Evolutionary conservation across 2,888 invertebrate genomes (phyloP), one percentile per base, ranked within the genome.

Genomic region (Scelioninae gen. 1): DNA sequence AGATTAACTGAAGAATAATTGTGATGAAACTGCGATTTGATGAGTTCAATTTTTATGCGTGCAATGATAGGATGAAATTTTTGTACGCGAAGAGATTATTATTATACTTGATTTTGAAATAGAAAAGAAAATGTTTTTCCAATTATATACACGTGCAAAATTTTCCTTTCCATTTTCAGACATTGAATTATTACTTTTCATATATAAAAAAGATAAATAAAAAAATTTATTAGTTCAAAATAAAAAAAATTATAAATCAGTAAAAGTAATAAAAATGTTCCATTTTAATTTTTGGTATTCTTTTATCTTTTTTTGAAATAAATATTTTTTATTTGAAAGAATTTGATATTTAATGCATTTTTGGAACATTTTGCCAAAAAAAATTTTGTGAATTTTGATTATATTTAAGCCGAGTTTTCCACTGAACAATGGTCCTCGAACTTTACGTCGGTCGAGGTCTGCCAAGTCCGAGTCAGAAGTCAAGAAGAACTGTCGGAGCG

Each of bases 401-500:
- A 23, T 2, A 23, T 23, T 23, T 23, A 2, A 16, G 15, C 32
- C 45, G 66, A 38, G 1, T 69, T 82, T 76, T 71, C 74, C 60
- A 32, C 47, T 82, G 68, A 34, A 74, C 69, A 56, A 71, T 82
- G 78, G 74, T 78, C 78, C 74, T 82, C 78, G 78, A 78, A 78
- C 82, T 82, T 74, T 78, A 74, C 78, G 63, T 74, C 74, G 82
- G 63, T 69, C 78, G 74, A 82, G 82, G 82, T 77, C 82, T 68
- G 60, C 53, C 77, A 58, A 69, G 76, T 69, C 81, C 58, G 62
- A 77, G 82, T 82, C 82, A 78, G 72, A 82, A 69, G 82, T 82
- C 82, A 78, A 78, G 55, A 74, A 76, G 65, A 76, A 74, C 15
- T 53, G 51, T 13, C 32, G 58, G 23, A 63, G 40, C 15, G 15